Evolutionary conservation across 2,113 vertebrate genomes (phyloP), one percentile per base, ranked within the genome.

Genomic region (Odontesthes bonariensis): DNA sequence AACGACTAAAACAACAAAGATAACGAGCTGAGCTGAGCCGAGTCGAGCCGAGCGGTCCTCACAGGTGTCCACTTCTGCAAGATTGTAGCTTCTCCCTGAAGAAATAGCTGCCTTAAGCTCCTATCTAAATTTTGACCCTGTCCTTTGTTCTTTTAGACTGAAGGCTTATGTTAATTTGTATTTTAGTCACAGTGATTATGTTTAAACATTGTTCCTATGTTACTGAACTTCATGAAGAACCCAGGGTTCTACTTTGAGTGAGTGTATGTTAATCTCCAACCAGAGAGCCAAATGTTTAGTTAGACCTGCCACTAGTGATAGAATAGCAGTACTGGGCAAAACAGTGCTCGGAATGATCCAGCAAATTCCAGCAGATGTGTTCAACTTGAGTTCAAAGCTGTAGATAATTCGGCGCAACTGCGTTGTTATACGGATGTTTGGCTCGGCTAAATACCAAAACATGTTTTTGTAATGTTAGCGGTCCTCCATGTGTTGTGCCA

Each of bases 71-170:
- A 40, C 83, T 88, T 92, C 91, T 92, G 91, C 91, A 88, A 90
- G 87, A 91, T 90, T 90, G 86, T 87, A 92, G 91, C 86, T 77
- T 86, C 81, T 83, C 85, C 77, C 72, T 59, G 76, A 79, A 82
- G 65, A 85, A 87, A 79, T 56, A 16, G 65, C 86, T 88, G 88
- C 88, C 89, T 88, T 92, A 90, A 84, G 82, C 74, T 86, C 79
- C 80, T 73, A 8, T 71, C 66, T 80, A 69, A 72, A 57, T 70
- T 75, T 82, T 53, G 65, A 59, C 68, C 1, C 46, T 63, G 51
- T 77, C 56, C 57, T 59, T 81, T 67, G 14, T n/a, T 49, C 11
- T 64, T 74, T 78, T 51, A 68, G 52, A 64, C 64, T 31, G 33
- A 73, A 73, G 33, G 38, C 40, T 82, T 51, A 52, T 61, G 22